Evolutionary conservation across 2,113 vertebrate genomes (phyloP).

Genomic region (Carassius carassius): DNA sequence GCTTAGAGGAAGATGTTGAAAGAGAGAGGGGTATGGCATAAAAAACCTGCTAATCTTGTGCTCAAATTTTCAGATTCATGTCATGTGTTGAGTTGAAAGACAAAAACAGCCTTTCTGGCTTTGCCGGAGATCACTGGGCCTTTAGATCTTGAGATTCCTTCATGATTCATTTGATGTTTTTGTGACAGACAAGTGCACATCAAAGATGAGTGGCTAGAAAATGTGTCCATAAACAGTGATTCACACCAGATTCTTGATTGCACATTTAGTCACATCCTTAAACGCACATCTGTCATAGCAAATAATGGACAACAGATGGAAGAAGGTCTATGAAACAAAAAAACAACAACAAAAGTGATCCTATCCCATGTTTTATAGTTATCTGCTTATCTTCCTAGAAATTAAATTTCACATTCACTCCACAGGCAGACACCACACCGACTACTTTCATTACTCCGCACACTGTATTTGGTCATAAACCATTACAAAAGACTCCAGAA

Average conservation of each 20-base stretch:
- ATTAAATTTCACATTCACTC: neutral
- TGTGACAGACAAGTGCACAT: conserved; percentile 44
- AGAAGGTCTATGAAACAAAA: conserved; percentile 13
- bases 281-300: conserved; percentile 26
- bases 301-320: conserved; percentile 52
- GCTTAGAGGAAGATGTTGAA: conserved; percentile 72
- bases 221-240: conserved; percentile 46
- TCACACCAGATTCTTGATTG: conserved; percentile 47
- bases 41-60: conserved; percentile 55
- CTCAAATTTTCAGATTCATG: conserved; percentile 65
- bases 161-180: conserved; percentile 50
- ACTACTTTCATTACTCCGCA: neutral
- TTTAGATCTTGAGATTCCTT: conserved; percentile 56
- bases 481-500: conserved; percentile 6
- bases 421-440: neutral
- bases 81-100: conserved; percentile 68
- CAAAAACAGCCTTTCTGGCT: conserved; percentile 46
- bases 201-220: conserved; percentile 43
- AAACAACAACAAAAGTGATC: neutral
- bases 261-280: conserved; percentile 44
- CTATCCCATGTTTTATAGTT: neutral
- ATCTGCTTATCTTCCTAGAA: neutral
- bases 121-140: conserved; percentile 44
- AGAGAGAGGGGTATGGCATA: conserved; percentile 52
- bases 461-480: neutral